Conservation (phyloP, 2,113 vertebrate species). For the Phaethornis superciliosus region DNA sequence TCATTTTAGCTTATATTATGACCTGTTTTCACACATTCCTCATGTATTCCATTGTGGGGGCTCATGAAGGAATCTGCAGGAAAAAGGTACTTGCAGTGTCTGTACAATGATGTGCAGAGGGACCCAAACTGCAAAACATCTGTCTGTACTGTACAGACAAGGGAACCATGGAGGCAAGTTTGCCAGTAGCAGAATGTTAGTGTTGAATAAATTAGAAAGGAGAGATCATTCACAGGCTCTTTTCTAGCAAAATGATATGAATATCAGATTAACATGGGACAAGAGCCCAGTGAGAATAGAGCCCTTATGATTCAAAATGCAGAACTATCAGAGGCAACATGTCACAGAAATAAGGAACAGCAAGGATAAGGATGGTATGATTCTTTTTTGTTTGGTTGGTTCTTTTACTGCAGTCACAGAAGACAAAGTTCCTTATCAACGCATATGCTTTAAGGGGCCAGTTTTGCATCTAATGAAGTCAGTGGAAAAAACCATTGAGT, state of each 20-base stretch:
- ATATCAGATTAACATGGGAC: constrained; percentile 63
- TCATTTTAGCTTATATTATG: constrained; percentile 41
- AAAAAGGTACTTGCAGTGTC: constrained; percentile 45
- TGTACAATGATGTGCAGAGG: constrained; percentile 45
- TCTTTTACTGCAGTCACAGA: constrained; percentile 14
- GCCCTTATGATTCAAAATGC: constrained; percentile 59
- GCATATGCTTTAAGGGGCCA: constrained; percentile 18
- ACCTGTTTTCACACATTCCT: constrained; percentile 36
- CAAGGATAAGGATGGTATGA: not conserved
- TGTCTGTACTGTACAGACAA: constrained; percentile 48
- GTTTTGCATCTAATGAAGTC: constrained; percentile 45
- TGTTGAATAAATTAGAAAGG: constrained; percentile 69
- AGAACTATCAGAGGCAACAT: constrained; percentile 46
- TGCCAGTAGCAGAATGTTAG: constrained; percentile 67
- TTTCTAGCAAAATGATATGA: constrained; percentile 59
- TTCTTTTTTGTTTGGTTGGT: not conserved
- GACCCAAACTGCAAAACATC: constrained; percentile 69
- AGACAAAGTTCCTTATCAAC: constrained; percentile 18
- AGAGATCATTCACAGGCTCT: constrained; percentile 44
- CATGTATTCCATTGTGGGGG: constrained; percentile 23
- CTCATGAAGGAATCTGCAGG: constrained; percentile 43
- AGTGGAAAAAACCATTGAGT: constrained; percentile 22
- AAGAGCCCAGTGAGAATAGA: constrained; percentile 54
- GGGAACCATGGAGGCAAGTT: constrained; percentile 48
- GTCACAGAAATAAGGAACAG: constrained; percentile 32